These are phyloP conservation scores for Psittacus erithacus DNA, from an alignment of 2,113 vertebrate genomes.

Conservation along the genomic window DNA sequence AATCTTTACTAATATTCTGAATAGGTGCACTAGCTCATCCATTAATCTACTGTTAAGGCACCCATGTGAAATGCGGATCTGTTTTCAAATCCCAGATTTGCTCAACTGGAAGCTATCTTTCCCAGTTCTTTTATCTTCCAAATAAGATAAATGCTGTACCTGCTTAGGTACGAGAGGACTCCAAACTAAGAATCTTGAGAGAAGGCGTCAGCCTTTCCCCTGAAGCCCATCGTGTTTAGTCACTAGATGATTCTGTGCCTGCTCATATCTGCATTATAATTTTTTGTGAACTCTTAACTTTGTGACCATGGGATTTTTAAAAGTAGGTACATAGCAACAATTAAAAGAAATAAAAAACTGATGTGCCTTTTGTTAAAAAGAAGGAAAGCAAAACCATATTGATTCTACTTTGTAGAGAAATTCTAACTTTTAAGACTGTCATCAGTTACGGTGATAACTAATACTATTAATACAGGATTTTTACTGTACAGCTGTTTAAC, in stretches of 20 bases:
- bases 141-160: neutral
- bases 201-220: neutral
- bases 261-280: neutral
- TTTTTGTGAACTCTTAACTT: neutral
- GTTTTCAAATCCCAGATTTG: neutral
- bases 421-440: neutral
- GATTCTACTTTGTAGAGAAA: neutral
- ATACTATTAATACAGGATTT: neutral
- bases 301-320: neutral
- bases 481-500: slow-evolving; percentile 24
- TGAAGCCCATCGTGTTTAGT: neutral
- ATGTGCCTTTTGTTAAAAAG: neutral
- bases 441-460: neutral
- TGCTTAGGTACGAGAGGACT: neutral
- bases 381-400: neutral
- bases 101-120: neutral
- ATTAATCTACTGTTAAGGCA: neutral
- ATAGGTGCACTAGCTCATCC: neutral
- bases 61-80: neutral
- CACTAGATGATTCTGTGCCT: neutral
- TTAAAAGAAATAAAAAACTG: neutral
- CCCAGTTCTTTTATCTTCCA: neutral
- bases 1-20: neutral
- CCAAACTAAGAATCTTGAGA: neutral
- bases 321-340: neutral